Evolutionary conservation across 2,888 invertebrate genomes (phyloP), one percentile per base, ranked within the genome.

Genomic region (Rhorus exstirpatorius): DNA sequence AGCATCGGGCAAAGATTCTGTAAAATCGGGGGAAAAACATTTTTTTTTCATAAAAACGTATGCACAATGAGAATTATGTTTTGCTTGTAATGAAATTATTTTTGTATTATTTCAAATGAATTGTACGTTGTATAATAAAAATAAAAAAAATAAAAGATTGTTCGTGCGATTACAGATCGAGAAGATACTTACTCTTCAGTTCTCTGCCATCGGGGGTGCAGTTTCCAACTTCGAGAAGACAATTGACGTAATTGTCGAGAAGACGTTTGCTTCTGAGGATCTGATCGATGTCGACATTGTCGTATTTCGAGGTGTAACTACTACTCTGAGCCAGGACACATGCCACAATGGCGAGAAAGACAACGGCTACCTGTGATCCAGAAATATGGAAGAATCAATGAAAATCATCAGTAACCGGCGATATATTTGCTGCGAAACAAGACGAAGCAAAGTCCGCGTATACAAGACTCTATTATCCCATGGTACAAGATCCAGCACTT

Each of bases 121-220:
- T 8, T 53, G 35, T n/a, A 17, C 8, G 3, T n/a, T 0, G 2
- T 7, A 67, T 7, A 46, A 61, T 44, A 41, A 24, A 55, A 38
- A 49, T 60, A 24, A 7, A 55, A 61, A 19, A 24, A 26, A 1
- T 1, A 17, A 12, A 24, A 53, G 17, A 24, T 3, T 7, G 12
- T 71, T 46, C 4, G 17, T 35, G 1, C 7, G 4, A 70, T 49
- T 26, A 38, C 41, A 26, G 44, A 10, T 6, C 1, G 1, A 41
- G 53, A 17, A 71, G 55, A 89, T 46, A 93, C 94, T 94, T 91
- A 97, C 97, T 94, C 93, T 96, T 96, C 1, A 97, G 93, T 92
- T 96, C 95, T 87, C 94, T 94, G 81, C 95, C 96, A 88, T 96
- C 96, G 10, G 96, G 93, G 1, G 95, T 96, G 90, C 97, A 97